Evolutionary conservation across 1,140 invertebrate species (phyloP).

Genomic region (Eriosoma lanigerum): DNA sequence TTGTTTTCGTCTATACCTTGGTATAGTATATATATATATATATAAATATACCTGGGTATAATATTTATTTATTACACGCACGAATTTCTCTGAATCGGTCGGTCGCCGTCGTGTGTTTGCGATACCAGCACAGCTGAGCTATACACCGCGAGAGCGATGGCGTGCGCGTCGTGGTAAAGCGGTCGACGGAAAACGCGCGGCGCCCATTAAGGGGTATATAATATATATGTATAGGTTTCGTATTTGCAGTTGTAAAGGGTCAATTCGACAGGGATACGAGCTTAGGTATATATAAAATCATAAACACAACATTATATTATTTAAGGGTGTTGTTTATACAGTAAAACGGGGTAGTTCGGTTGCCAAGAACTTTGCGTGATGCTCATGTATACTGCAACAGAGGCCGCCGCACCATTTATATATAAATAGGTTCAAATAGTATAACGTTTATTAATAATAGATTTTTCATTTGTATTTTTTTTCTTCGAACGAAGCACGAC

Average conservation of each 20-base stretch:
- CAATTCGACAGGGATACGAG: background rate
- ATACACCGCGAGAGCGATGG: background rate
- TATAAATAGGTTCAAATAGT: background rate
- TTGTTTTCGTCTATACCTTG: conserved; percentile 44
- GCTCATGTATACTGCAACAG: background rate
- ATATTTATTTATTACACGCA: conserved; percentile 31
- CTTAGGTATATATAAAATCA: conserved; percentile 6
- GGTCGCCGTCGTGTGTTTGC: background rate
- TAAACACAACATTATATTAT: conserved; percentile 49
- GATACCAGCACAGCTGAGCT: too few species aligned
- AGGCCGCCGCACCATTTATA: too few species aligned
- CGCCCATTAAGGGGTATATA: conserved; percentile 13
- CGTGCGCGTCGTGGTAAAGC: background rate
- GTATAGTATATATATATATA: too few species aligned
- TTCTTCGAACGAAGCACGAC: background rate
- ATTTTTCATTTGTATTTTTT: background rate
- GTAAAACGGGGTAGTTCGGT: conserved; percentile 47
- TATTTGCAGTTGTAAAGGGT: conserved; percentile 7
- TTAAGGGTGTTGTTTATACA: conserved; percentile 51
- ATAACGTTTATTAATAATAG: conserved; percentile 30
- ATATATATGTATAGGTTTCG: background rate
- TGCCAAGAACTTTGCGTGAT: conserved; percentile 46
- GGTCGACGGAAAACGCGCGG: background rate
- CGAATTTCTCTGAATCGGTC: conserved; percentile 3
- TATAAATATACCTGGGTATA: background rate